Percentiles rank a stretch among this genome's conserved stretches.
Evolutionary conservation across 1,140 invertebrate genomes (phyloP).

Genomic region (Polyergus mexicanus): DNA sequence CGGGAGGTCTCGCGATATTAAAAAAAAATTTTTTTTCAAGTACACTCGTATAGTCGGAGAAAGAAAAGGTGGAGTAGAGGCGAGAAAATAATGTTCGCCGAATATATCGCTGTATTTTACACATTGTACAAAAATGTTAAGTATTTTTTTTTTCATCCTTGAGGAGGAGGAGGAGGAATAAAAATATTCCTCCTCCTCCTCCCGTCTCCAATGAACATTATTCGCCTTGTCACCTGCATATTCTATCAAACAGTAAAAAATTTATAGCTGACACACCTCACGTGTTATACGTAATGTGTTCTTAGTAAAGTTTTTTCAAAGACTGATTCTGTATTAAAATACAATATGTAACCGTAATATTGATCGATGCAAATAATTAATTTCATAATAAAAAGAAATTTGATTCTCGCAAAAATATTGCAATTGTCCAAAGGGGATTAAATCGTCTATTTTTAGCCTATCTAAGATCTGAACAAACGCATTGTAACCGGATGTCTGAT

Average conservation of each 20-base stretch:
- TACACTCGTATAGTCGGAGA: background rate
- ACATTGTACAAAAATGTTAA: background rate
- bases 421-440: background rate
- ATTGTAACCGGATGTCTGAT: constrained; percentile 4
- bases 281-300: background rate
- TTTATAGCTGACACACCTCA: background rate
- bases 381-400: background rate
- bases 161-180: too few relatives aligned
- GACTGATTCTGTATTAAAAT: background rate
- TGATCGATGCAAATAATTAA: constrained; percentile 2
- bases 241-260: constrained; percentile 1
- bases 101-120: background rate
- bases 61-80: background rate
- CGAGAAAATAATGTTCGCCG: background rate
- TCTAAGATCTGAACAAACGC: background rate
- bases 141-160: background rate
- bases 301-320: background rate
- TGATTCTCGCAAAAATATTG: background rate
- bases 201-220: background rate
- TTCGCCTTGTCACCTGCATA: background rate
- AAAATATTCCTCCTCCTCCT: too few relatives aligned
- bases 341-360: background rate
- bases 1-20: background rate
- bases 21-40: background rate
- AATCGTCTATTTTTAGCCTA: constrained; percentile 6